Percentiles rank a stretch among this genome's conserved stretches.
Conservation (phyloP, 2,797 vertebrate genomes). For the Etheostoma perlongum region DNA sequence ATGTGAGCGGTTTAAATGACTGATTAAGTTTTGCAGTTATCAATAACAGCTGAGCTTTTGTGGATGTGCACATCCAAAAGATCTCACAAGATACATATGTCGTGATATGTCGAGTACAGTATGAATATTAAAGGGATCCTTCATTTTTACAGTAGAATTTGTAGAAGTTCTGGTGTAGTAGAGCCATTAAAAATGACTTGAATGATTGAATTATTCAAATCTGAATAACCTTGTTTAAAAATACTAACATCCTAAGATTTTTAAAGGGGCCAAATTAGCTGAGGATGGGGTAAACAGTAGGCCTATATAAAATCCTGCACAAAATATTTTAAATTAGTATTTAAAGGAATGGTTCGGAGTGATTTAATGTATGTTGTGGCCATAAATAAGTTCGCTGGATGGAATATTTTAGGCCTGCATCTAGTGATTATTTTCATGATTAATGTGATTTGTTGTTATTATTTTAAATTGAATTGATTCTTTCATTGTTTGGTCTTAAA, state of each 20-base stretch:
- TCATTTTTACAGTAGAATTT: background rate
- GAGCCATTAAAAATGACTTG: background rate
- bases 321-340: background rate
- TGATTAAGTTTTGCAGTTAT: background rate
- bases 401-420: too few relatives aligned
- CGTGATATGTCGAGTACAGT: background rate
- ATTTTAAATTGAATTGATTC: too few relatives aligned
- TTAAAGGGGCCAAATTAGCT: too few relatives aligned
- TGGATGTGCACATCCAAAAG: background rate
- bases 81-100: too few relatives aligned
- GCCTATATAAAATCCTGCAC: background rate
- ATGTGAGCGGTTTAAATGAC: slow-evolving; percentile 1
- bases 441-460: too few relatives aligned
- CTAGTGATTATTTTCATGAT: too few relatives aligned
- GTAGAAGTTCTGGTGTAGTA: background rate
- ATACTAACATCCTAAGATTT: background rate
- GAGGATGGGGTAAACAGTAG: too few relatives aligned
- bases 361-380: background rate
- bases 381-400: too few relatives aligned
- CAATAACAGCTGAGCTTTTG: background rate
- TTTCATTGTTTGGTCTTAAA: background rate
- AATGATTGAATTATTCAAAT: background rate
- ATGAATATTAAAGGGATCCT: background rate
- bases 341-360: too few relatives aligned
- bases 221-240: background rate